Evolutionary conservation across 2,113 vertebrate species (phyloP).

Genomic region (zebrafish (Danio rerio)): GRCz12tu NC_133176.1:58187001-58187500

Average conservation of each 20-base stretch:
- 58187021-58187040: not conserved
- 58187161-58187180: slow-evolving; percentile 50
- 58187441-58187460: too few relatives aligned
- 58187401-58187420: too few relatives aligned
- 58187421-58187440: too few relatives aligned
- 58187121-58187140: slow-evolving; percentile 82
- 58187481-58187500: too few relatives aligned
- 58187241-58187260: slow-evolving; percentile 63
- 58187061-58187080: not conserved
- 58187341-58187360: too few relatives aligned
- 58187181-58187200: slow-evolving; percentile 64
- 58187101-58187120: not conserved
- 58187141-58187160: slow-evolving; percentile 82
- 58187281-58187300: too few relatives aligned
- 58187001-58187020: not conserved
- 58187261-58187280: slow-evolving; percentile 52
- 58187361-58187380: too few relatives aligned
- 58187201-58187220: slow-evolving; percentile 61
- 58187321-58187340: too few relatives aligned
- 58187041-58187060: not conserved
- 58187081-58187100: not conserved
- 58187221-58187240: not conserved
- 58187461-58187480: too few relatives aligned
- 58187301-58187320: too few relatives aligned
- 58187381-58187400: too few relatives aligned